A percentile compares a stretch with the other conserved stretches of the same genome.
Conservation (phyloP, 2,113 vertebrate genomes). For the Zootoca vivipara region DNA sequence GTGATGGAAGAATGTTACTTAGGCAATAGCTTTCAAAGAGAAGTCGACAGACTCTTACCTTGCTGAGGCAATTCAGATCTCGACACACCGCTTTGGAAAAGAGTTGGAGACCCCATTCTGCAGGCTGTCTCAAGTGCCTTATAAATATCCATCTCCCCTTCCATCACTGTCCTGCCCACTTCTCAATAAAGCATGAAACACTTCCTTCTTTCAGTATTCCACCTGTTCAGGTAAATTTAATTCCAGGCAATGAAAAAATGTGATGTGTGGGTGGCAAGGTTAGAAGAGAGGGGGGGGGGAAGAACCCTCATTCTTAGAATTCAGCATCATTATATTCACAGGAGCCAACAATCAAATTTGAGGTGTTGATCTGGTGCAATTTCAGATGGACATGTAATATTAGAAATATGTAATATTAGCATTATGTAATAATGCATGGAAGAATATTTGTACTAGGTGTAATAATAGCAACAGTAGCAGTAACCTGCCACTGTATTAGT, state of each 20-base stretch:
- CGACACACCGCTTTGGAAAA: neutral
- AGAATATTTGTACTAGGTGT: too few relatives aligned
- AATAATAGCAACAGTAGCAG: neutral
- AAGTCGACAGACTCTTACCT: constrained; percentile 42
- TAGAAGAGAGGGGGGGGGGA: neutral
- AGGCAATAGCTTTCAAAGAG: neutral
- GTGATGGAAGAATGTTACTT: neutral
- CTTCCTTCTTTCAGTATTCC: constrained; percentile 58
- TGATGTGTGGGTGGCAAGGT: constrained; percentile 34
- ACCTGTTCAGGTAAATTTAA: constrained; percentile 43
- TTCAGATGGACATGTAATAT: neutral
- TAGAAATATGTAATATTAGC: too few relatives aligned
- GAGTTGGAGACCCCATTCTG: constrained; percentile 18
- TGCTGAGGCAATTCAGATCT: neutral
- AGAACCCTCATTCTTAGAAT: neutral
- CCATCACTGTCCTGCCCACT: constrained; percentile 19
- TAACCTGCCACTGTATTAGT: too few relatives aligned
- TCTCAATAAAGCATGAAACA: constrained; percentile 57
- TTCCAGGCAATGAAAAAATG: constrained; percentile 49
- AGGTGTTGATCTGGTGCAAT: neutral
- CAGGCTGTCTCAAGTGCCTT: constrained; percentile 17
- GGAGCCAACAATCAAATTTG: neutral
- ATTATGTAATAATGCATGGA: too few relatives aligned
- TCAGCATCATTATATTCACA: neutral
- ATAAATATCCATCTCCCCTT: constrained; percentile 53